Conservation (phyloP, 2,888 invertebrate genomes). For the Neocrepidodera transversa region DNA sequence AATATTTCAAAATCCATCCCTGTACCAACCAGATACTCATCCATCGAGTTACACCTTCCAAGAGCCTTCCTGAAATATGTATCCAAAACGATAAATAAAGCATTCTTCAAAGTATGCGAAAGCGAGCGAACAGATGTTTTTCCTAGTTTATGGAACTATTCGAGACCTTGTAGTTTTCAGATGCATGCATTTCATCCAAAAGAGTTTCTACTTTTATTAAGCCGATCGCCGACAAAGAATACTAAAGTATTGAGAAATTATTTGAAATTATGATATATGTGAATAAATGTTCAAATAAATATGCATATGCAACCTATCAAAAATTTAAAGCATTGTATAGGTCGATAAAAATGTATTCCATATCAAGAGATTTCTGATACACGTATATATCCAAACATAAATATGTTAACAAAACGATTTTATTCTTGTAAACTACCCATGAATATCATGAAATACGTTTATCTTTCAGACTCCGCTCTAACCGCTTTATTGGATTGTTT, state of each 20-base stretch:
- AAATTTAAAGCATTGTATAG: too few species aligned
- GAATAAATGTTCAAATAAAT: too few species aligned
- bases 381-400: neutral
- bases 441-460: slow-evolving; percentile 13
- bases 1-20: too few species aligned
- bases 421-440: slow-evolving; percentile 11
- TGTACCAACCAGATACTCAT: too few species aligned
- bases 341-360: neutral
- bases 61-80: neutral
- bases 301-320: too few species aligned
- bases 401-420: slow-evolving; percentile 14
- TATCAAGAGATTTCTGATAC: neutral
- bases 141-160: slow-evolving; percentile 2
- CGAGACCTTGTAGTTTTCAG: slow-evolving; percentile 5
- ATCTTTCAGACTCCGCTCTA: neutral
- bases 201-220: slow-evolving; percentile 4
- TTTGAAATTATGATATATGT: too few species aligned
- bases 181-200: neutral
- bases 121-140: neutral
- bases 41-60: too few species aligned
- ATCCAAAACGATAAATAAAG: neutral
- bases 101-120: slow-evolving; percentile 1
- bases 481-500: slow-evolving; percentile 15
- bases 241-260: too few species aligned
- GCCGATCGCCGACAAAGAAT: neutral